Conservation (phyloP, 2,113 vertebrate species). For the Coryphaenoides rupestris region DNA sequence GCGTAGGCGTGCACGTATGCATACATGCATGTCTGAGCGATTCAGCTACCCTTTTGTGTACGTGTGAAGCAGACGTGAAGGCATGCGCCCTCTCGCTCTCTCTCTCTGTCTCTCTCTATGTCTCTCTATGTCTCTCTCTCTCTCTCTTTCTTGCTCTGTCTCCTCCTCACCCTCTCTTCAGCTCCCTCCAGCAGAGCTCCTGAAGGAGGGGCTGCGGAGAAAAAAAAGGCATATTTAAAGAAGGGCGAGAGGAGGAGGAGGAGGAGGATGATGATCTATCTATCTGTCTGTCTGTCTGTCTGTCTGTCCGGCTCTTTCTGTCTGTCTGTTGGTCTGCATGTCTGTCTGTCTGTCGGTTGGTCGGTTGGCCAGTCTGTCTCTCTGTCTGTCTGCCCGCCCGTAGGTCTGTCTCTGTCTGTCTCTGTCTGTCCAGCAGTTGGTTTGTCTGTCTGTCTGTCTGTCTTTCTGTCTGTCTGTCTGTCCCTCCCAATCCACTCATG, state of each 20-base stretch:
- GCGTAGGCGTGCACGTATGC: slow-evolving; percentile 39
- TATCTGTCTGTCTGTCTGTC: slow-evolving; percentile 5
- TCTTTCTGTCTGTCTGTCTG: no score
- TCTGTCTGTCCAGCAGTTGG: no score
- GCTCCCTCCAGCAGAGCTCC: slow-evolving; percentile 44
- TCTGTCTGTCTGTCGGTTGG: no score
- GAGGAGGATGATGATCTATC: no score
- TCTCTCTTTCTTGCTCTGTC: background rate
- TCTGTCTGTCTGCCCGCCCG: no score
- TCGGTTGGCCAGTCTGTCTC: no score
- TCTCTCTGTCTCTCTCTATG: background rate
- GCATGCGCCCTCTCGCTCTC: slow-evolving; percentile 47
- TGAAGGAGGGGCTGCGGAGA: slow-evolving; percentile 52
- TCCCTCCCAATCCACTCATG: no score
- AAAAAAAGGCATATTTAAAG: slow-evolving; percentile 21
- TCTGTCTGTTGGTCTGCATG: background rate
- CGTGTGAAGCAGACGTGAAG: slow-evolving; percentile 68
- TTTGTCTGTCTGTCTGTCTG: no score
- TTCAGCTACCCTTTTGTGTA: slow-evolving; percentile 60
- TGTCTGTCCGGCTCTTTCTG: background rate
- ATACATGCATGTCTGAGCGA: slow-evolving; percentile 60
- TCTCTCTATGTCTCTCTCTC: background rate
- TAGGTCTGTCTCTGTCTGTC: no score
- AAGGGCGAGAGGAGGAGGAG: slow-evolving; percentile 47
- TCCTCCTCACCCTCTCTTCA: slow-evolving; percentile 47